Evolutionary conservation across 2,888 invertebrate species (phyloP).

Genomic region (Keiferia lycopersicella): DNA sequence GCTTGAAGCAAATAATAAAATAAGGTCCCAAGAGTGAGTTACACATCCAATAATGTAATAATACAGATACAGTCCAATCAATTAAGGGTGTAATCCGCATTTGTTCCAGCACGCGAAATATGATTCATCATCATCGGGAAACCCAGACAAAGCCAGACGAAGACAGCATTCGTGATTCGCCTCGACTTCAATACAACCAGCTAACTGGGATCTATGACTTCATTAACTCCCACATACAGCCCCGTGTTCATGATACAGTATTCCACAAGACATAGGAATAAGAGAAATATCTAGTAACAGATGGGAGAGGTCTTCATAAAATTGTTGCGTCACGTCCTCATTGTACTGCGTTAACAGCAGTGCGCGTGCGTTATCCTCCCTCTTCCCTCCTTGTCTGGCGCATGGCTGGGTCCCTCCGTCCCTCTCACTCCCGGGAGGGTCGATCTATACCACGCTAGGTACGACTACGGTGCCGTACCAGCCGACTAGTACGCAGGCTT

Average conservation of each 20-base stretch:
- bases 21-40: not conserved
- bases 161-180: slow-evolving; percentile 71
- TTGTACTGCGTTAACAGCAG: slow-evolving; percentile 67
- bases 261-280: slow-evolving; percentile 28
- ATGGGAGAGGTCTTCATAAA: slow-evolving; percentile 14
- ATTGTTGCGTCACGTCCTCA: slow-evolving; percentile 48
- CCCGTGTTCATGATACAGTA: not conserved
- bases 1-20: not conserved
- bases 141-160: slow-evolving; percentile 75
- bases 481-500: slow-evolving; percentile 76
- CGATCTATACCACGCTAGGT: slow-evolving; percentile 79
- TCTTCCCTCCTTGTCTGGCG: slow-evolving; percentile 52
- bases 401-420: slow-evolving; percentile 40
- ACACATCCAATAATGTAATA: slow-evolving; percentile 11
- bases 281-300: slow-evolving; percentile 14
- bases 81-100: slow-evolving; percentile 22
- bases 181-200: slow-evolving; percentile 44
- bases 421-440: slow-evolving; percentile 69
- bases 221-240: not conserved
- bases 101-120: slow-evolving; percentile 50
- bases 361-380: slow-evolving; percentile 74
- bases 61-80: slow-evolving; percentile 20
- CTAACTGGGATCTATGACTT: slow-evolving; percentile 3
- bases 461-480: slow-evolving; percentile 70
- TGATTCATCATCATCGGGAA: slow-evolving; percentile 76